A percentile compares a stretch with the other conserved stretches of the same genome.
phyloP scores from a whole-genome alignment of 2,113 vertebrate genomes.

The Tachuris rubrigastra region DNA sequence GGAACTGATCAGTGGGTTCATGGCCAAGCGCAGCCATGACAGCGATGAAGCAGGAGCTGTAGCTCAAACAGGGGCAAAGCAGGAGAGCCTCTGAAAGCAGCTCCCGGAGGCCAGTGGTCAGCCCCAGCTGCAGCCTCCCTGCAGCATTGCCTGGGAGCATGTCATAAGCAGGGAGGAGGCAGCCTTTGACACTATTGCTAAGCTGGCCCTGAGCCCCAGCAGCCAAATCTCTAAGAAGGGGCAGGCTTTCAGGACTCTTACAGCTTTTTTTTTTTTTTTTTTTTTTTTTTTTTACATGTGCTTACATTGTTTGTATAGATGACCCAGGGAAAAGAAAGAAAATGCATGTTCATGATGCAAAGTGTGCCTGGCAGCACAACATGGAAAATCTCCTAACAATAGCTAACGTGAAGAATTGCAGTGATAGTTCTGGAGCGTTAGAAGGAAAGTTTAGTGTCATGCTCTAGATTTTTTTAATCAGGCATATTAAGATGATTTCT shows the following conservation, averaged over 20 bases:
- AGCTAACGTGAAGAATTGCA: background rate
- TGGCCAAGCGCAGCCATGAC: background rate
- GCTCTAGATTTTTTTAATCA: background rate
- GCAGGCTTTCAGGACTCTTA: background rate
- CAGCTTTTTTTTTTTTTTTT: too few species aligned
- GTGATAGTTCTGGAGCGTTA: background rate
- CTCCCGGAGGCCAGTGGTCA: background rate
- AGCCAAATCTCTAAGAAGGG: background rate
- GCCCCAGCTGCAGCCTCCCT: background rate
- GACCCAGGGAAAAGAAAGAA: background rate
- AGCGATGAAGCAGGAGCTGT: background rate
- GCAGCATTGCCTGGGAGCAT: background rate
- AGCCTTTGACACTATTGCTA: rapidly evolving
- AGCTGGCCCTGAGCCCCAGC: background rate
- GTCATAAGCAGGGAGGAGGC: background rate
- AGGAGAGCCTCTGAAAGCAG: background rate
- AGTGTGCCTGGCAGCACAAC: background rate
- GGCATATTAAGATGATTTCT: background rate
- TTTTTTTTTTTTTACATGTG: background rate
- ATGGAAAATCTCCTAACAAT: background rate
- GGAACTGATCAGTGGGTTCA: background rate
- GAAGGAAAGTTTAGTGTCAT: background rate
- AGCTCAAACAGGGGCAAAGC: background rate
- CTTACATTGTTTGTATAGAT: background rate
- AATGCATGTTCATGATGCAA: background rate